Percentiles rank a stretch among this genome's conserved stretches.
phyloP scores from a whole-genome alignment of 2,113 vertebrate genomes.

The Calyptommatus sinebrachiatus region DNA sequence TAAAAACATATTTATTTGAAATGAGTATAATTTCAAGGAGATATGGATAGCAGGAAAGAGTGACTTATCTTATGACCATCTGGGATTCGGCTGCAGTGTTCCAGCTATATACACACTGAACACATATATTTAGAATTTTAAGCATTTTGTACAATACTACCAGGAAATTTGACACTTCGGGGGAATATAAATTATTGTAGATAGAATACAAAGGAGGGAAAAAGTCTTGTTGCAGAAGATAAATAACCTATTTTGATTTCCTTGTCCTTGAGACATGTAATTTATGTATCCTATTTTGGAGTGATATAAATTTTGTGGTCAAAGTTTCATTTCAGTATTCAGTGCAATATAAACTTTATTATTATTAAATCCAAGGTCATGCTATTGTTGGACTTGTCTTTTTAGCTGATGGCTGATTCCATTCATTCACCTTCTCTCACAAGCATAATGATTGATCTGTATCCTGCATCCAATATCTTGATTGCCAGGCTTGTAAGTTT shows the following conservation, averaged over 20 bases:
- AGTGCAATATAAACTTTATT: not conserved
- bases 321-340: not conserved
- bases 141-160: not conserved
- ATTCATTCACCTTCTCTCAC: conserved; percentile 22
- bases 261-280: conserved; percentile 20
- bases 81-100: not conserved
- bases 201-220: not conserved
- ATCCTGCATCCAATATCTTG: conserved; percentile 31
- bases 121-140: not conserved
- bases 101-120: not conserved
- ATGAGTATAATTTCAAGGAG: too few relatives aligned
- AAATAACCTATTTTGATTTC: conserved; percentile 35
- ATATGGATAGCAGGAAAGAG: too few relatives aligned
- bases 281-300: conserved; percentile 12
- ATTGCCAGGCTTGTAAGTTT: conserved; percentile 51
- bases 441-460: conserved; percentile 45
- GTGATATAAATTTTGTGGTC: conserved; percentile 19
- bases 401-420: conserved; percentile 30
- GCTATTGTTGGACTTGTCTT: conserved; percentile 22
- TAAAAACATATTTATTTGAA: too few relatives aligned
- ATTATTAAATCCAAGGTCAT: conserved; percentile 51
- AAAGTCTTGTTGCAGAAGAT: not conserved
- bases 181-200: conserved; percentile 15
- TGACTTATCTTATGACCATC: not conserved
- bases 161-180: conserved; percentile 1